These are phyloP conservation scores for Tinamus major DNA, from an alignment of 2,797 vertebrate species.

Conservation along the genomic window DNA sequence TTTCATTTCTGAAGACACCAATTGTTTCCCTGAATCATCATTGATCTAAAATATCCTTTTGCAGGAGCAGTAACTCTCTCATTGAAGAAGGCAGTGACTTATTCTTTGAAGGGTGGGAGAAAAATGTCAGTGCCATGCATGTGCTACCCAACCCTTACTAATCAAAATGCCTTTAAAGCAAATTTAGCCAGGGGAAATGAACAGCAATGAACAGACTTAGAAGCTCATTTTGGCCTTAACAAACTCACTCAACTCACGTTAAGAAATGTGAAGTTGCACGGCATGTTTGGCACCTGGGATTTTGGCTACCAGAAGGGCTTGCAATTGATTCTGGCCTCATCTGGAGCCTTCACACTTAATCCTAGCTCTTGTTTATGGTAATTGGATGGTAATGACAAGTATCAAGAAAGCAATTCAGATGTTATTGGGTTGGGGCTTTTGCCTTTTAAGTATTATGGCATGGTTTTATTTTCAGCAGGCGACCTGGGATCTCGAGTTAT, in stretches of 20 bases:
- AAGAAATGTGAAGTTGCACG: not conserved
- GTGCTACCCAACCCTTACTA: not conserved
- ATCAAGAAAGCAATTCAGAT: not conserved
- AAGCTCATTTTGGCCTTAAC: not conserved
- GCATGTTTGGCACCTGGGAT: not conserved
- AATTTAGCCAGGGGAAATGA: not conserved
- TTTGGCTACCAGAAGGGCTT: not conserved
- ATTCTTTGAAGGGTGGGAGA: not conserved
- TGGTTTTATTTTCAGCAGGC: constrained; percentile 7
- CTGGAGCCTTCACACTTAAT: not conserved
- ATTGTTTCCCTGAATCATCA: not conserved
- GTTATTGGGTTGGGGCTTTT: not conserved
- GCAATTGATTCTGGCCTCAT: not conserved
- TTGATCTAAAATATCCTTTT: not conserved
- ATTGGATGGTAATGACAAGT: not conserved
- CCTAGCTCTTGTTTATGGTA: not conserved
- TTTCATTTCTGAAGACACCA: not conserved
- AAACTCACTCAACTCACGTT: not conserved
- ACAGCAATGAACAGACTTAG: not conserved
- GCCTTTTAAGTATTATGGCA: not conserved
- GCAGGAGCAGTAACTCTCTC: not conserved
- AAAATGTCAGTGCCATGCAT: not conserved
- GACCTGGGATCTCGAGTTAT: constrained; percentile 25
- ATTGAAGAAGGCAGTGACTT: not conserved
- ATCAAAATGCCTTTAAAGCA: not conserved